A percentile compares a stretch with the other conserved stretches of the same genome.
These are phyloP conservation scores for Mormyrus iriodes DNA, from an alignment of 2,113 vertebrate genomes.

Conservation along the genomic window DNA sequence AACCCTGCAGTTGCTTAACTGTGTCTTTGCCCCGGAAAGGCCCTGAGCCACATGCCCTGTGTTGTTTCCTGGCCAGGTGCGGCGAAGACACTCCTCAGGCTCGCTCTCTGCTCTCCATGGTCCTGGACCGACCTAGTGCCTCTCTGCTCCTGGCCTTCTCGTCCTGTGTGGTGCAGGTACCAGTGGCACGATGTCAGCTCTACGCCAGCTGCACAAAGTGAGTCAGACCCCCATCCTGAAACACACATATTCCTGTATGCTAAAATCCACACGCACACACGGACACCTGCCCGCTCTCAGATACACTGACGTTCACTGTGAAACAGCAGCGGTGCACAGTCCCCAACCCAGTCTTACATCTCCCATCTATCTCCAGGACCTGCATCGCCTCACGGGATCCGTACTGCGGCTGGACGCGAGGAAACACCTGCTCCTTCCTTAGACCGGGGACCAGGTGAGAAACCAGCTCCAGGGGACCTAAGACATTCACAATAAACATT, in stretches of 20 bases:
- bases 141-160: conserved; percentile 82
- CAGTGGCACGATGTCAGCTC: conserved; percentile 85
- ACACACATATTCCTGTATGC: not conserved
- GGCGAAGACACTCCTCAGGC: conserved; percentile 64
- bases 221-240: conserved; percentile 41
- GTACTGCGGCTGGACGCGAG: conserved; percentile 88
- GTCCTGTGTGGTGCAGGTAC: conserved; percentile 79
- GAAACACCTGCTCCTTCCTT: conserved; percentile 82
- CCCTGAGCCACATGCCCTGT: not conserved
- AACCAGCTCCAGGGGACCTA: not conserved
- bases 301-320: not conserved
- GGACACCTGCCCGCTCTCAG: not conserved
- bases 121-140: conserved; percentile 75
- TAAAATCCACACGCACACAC: not conserved
- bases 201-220: conserved; percentile 91
- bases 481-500: not conserved
- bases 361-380: conserved; percentile 56
- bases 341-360: not conserved
- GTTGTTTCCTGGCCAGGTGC: conserved; percentile 62
- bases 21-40: too few species aligned
- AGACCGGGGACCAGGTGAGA: conserved; percentile 78
- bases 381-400: conserved; percentile 87
- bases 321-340: not conserved
- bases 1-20: not conserved
- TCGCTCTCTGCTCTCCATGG: conserved; percentile 75